Evolutionary conservation across 2,797 vertebrate genomes (phyloP).

Genomic region (Rhinogobio ventralis): DNA sequence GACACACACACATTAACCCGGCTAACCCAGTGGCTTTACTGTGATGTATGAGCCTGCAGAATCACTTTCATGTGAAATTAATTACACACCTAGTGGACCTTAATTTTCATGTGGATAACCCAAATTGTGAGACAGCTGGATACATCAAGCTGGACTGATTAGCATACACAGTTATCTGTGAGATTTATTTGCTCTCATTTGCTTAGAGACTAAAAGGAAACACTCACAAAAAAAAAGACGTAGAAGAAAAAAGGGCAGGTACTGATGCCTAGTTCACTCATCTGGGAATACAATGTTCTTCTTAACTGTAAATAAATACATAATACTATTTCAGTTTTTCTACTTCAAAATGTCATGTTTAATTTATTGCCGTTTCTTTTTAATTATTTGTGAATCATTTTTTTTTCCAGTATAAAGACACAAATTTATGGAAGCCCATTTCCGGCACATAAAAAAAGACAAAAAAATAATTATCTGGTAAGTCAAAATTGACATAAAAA

Average conservation of each 20-base stretch:
- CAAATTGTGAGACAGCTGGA: conserved; percentile 6
- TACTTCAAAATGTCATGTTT: neutral
- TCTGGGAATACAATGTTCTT: neutral
- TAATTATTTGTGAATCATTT: neutral
- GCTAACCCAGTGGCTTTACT: conserved; percentile 16
- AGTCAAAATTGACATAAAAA: too few relatives aligned
- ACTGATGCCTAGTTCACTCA: conserved; percentile 10
- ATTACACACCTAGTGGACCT: conserved; percentile 63
- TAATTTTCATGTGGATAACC: conserved; percentile 32
- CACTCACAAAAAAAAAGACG: neutral
- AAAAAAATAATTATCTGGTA: too few relatives aligned
- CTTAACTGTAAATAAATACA: neutral
- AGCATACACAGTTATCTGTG: conserved; percentile 19
- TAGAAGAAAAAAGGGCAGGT: neutral
- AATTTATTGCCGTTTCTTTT: neutral
- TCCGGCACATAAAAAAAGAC: too few relatives aligned
- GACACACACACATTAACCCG: neutral
- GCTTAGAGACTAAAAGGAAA: conserved; percentile 11
- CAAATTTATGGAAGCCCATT: too few relatives aligned
- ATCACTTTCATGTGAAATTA: conserved; percentile 49
- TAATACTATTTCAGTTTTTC: neutral
- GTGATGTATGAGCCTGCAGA: conserved; percentile 46
- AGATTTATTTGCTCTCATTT: conserved; percentile 26
- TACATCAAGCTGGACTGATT: conserved; percentile 24
- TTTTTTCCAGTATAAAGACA: too few relatives aligned